Percentiles rank a stretch among this genome's conserved stretches.
These are phyloP conservation scores for Drosophila ohnishii DNA, from an alignment of 1,140 invertebrate species.

Conservation along the genomic window DNA sequence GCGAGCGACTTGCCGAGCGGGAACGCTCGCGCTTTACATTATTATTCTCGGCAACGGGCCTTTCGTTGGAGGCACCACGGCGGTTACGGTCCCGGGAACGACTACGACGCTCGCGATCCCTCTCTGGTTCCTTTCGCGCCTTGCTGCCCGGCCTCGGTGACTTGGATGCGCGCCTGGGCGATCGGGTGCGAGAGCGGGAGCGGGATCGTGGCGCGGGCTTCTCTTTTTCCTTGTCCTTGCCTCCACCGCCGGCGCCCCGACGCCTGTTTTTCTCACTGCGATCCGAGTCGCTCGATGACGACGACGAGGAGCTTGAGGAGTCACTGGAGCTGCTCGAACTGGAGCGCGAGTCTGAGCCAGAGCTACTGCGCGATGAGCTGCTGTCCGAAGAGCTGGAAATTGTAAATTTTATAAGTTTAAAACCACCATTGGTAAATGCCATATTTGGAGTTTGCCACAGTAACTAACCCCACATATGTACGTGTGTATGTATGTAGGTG, in stretches of 20 bases:
- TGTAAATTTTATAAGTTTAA: background rate
- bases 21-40: slow-evolving; percentile 69
- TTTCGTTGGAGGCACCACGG: slow-evolving; percentile 49
- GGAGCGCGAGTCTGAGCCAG: slow-evolving; percentile 89
- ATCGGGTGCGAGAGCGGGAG: slow-evolving; percentile 59
- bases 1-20: slow-evolving; percentile 65
- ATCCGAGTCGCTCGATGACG: slow-evolving; percentile 84
- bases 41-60: slow-evolving; percentile 43
- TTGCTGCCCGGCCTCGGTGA: slow-evolving; percentile 62
- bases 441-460: slow-evolving; percentile 1
- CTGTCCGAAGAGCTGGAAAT: slow-evolving; percentile 73
- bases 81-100: slow-evolving; percentile 60
- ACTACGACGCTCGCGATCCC: slow-evolving; percentile 56
- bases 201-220: slow-evolving; percentile 23
- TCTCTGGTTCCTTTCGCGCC: slow-evolving; percentile 65
- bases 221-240: slow-evolving; percentile 68
- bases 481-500: background rate
- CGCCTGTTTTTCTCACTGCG: slow-evolving; percentile 69
- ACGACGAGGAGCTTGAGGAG: slow-evolving; percentile 85
- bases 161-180: slow-evolving; percentile 84
- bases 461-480: background rate
- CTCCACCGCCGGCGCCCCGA: slow-evolving; percentile 84
- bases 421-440: background rate
- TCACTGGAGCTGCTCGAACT: slow-evolving; percentile 89
- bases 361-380: slow-evolving; percentile 91